phyloP scores from a whole-genome alignment of 2,113 vertebrate species.

The Phoxinus phoxinus region DNA sequence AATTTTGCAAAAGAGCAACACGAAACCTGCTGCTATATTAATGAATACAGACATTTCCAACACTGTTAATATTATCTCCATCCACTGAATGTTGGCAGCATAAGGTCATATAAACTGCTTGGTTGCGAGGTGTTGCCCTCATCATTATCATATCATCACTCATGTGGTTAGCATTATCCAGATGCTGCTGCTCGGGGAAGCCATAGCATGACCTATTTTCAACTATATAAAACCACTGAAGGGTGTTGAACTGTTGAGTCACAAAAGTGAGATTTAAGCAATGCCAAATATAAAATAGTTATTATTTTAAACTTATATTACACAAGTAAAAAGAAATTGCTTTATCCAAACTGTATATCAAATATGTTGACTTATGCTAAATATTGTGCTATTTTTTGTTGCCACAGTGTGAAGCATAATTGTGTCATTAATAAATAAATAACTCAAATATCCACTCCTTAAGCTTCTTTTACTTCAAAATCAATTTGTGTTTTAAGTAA shows the following conservation, averaged over 20 bases:
- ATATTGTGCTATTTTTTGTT: background rate
- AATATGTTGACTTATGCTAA: background rate
- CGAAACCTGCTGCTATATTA: constrained; percentile 19
- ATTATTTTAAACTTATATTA: background rate
- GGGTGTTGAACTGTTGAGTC: background rate
- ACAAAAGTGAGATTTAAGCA: background rate
- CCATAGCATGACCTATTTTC: background rate
- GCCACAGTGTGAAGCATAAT: background rate
- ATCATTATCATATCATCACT: background rate
- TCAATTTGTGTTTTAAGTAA: background rate
- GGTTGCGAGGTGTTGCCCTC: background rate
- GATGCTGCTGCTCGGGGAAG: background rate
- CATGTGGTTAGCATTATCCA: background rate
- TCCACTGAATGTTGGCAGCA: background rate
- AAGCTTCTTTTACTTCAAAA: background rate
- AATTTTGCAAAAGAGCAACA: constrained; percentile 27
- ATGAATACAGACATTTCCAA: constrained; percentile 1
- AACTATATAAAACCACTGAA: background rate
- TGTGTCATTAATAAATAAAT: background rate
- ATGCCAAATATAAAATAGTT: background rate
- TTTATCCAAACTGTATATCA: background rate
- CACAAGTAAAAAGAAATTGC: background rate
- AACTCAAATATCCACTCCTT: background rate
- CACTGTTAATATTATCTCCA: background rate
- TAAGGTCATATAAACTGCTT: too few relatives aligned